These are phyloP conservation scores for Mesochorus sp. DNA, from an alignment of 2,888 invertebrate species.

Conservation along the genomic window DNA sequence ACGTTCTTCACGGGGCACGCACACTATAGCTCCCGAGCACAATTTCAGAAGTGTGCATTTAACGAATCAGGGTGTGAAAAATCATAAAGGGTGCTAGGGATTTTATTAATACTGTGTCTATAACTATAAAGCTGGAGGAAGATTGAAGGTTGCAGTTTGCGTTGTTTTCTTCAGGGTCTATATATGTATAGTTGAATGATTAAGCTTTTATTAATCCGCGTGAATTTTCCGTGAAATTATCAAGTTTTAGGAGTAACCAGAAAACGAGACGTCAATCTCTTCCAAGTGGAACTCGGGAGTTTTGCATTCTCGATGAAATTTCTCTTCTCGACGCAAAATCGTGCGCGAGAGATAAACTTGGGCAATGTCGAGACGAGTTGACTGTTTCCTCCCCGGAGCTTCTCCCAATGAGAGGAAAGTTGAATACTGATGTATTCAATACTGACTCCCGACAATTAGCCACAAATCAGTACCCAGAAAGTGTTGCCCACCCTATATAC, in stretches of 20 bases:
- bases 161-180: no score
- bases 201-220: not conserved
- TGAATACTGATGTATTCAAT: constrained; percentile 62
- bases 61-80: not conserved
- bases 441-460: constrained; percentile 69
- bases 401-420: constrained; percentile 39
- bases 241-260: not conserved
- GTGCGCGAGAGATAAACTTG: constrained; percentile 44
- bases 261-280: constrained; percentile 42
- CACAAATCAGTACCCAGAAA: constrained; percentile 69
- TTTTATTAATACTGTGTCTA: constrained; percentile 22
- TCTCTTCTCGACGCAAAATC: constrained; percentile 14
- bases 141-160: constrained; percentile 20
- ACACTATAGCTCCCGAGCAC: constrained; percentile 6
- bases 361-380: constrained; percentile 13
- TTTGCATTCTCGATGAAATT: constrained; percentile 34
- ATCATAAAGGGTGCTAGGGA: no score
- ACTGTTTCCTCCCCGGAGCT: constrained; percentile 19
- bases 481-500: constrained; percentile 24
- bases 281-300: not conserved
- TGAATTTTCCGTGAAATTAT: not conserved
- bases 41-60: not conserved
- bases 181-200: not conserved
- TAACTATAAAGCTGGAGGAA: constrained; percentile 14
- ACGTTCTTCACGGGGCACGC: constrained; percentile 37